Conservation (phyloP, 1,140 invertebrate genomes). For the Aphidius ervi region DNA sequence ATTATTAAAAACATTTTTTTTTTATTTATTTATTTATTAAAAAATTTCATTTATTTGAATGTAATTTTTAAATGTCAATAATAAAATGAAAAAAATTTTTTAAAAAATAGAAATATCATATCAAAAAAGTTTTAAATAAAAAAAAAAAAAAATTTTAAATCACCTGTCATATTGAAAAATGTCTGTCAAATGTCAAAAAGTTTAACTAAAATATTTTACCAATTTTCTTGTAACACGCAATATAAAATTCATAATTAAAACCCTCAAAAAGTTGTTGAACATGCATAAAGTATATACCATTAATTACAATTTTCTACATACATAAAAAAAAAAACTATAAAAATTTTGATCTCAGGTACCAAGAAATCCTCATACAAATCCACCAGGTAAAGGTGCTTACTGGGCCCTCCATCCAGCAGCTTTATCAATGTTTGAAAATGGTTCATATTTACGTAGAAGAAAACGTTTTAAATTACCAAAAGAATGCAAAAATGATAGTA, state of each 20-base stretch:
- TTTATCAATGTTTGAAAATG: slow-evolving; percentile 93
- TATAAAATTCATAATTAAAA: neutral
- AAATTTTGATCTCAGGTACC: slow-evolving; percentile 53
- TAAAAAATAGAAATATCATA: no score
- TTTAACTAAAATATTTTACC: slow-evolving; percentile 2
- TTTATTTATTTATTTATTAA: no score
- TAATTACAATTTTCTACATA: neutral
- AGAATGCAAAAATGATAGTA: slow-evolving; percentile 22
- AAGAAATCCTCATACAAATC: slow-evolving; percentile 68
- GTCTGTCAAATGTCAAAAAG: slow-evolving; percentile 13
- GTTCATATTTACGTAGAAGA: slow-evolving; percentile 76
- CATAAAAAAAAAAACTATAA: neutral
- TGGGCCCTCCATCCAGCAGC: slow-evolving; percentile 86
- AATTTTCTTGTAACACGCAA: neutral
- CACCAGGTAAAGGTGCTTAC: slow-evolving; percentile 85
- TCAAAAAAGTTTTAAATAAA: neutral
- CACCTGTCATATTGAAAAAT: neutral
- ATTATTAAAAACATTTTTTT: no score
- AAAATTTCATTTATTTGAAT: no score
- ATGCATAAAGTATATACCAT: neutral
- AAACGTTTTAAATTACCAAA: slow-evolving; percentile 78
- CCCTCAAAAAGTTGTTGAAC: neutral
- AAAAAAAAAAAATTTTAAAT: slow-evolving; percentile 4
- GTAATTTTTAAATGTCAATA: no score
- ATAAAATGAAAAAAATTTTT: no score